Conservation (phyloP, 2,888 invertebrate species). For the Drosophila ustulata region DNA sequence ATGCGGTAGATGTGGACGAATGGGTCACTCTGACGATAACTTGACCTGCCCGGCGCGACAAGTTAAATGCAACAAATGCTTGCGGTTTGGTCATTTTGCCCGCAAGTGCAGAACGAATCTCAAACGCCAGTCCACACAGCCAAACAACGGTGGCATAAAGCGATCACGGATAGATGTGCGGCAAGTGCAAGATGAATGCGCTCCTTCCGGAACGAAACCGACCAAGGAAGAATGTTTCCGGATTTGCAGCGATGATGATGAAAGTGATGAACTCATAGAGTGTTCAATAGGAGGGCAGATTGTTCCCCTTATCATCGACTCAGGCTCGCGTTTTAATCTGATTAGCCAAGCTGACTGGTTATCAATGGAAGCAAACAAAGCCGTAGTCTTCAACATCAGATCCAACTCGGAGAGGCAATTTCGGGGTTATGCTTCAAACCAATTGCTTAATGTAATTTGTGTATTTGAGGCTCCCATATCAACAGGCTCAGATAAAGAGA, state of each 20-base stretch:
- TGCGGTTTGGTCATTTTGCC: not conserved
- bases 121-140: not conserved
- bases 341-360: not conserved
- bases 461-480: not conserved
- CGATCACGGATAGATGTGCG: not conserved
- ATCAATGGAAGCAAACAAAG: not conserved
- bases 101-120: constrained; percentile 1
- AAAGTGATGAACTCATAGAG: not conserved
- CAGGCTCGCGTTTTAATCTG: not conserved
- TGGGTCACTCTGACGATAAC: not conserved
- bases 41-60: not conserved
- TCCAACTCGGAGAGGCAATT: not conserved
- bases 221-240: not conserved
- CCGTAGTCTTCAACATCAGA: not conserved
- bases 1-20: not conserved
- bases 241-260: not conserved
- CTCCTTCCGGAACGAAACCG: not conserved
- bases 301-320: not conserved
- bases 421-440: constrained; percentile 3
- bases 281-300: not conserved
- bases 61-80: constrained; percentile 1
- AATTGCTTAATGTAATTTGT: no score
- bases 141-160: not conserved
- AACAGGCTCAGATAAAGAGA: not conserved
- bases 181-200: not conserved